Base-by-base conservation (phyloP, 2,797 vertebrate genomes). In the Poeciliopsis paucimaculata region DNA sequence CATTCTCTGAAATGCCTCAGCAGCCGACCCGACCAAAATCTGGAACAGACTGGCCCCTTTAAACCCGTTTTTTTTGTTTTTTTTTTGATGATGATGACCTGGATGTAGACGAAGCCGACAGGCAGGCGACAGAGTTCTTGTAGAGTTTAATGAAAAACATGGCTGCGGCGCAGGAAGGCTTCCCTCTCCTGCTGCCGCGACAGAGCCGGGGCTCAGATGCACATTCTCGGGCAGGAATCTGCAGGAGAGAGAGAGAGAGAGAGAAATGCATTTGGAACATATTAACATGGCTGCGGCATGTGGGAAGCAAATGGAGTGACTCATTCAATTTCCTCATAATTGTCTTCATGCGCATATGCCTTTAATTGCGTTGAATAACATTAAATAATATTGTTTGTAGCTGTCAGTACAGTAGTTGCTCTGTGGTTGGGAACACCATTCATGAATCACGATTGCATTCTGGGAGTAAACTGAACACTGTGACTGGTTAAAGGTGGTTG, bases 121-220 rank as follows among this genome's bases (percentile, higher is more conserved):
- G 79, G 80, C 88, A 80, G 91, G 90, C 89, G 88, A 89, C 91
- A 84, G 82, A 78, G 84, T 88, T 92, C 90, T 90, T 87, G 87
- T 47, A 55, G 84, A 73, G 82, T 92, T 89, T 91, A 93, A 93
- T 93, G 87, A 91, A 92, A 93, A 91, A 90, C 90, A 92, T 92
- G 83, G 41, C 83, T 92, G 68, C 90, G 83, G 85, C 2, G 62
- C 5, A 79, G 79, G 73, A 83, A 60, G 77, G 79, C 81, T 60
- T 70, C 76, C 78, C 80, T 88, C 84, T 89, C 82, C 68, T 28
- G 41, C 8, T 86, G 28, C 70, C 80, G 84, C 72, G 79, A 87
- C 82, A 82, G 81, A 87, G 64, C 73, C 85, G 86, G 80, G 15
- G 80, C 80, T 85, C 82, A 84, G 77, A 88, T 78, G 75, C 73